Percentiles rank a stretch among this genome's conserved stretches.
Evolutionary conservation across 1,140 invertebrate genomes (phyloP).

Genomic region (Luehdorfia chinensis): DNA sequence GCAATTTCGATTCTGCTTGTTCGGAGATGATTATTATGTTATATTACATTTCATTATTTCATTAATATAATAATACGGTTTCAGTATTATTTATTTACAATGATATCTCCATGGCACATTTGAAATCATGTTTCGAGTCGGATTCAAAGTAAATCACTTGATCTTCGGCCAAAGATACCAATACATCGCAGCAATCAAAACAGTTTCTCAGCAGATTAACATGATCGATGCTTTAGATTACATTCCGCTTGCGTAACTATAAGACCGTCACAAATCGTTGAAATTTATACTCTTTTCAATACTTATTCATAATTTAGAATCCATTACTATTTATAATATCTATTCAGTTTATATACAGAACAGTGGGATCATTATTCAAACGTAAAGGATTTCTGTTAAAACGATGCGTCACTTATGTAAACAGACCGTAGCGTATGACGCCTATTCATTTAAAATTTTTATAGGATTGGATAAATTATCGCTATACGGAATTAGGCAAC

Average conservation of each 20-base stretch:
- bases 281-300: background rate
- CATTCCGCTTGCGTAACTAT: background rate
- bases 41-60: no score
- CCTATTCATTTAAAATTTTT: no score
- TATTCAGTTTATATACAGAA: background rate
- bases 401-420: background rate
- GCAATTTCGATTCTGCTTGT: no score
- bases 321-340: background rate
- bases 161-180: background rate
- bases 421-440: background rate
- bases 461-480: no score
- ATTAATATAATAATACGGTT: no score
- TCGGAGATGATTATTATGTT: no score
- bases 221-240: background rate
- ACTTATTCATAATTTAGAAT: no score
- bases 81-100: no score
- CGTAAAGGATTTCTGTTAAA: no score
- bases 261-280: background rate
- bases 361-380: no score
- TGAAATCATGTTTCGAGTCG: no score
- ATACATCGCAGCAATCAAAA: background rate
- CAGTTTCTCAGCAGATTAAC: background rate
- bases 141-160: background rate
- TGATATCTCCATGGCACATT: no score
- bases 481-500: constrained; percentile 27